phyloP scores from a whole-genome alignment of 2,888 invertebrate genomes.

The Ellobium chinense region DNA sequence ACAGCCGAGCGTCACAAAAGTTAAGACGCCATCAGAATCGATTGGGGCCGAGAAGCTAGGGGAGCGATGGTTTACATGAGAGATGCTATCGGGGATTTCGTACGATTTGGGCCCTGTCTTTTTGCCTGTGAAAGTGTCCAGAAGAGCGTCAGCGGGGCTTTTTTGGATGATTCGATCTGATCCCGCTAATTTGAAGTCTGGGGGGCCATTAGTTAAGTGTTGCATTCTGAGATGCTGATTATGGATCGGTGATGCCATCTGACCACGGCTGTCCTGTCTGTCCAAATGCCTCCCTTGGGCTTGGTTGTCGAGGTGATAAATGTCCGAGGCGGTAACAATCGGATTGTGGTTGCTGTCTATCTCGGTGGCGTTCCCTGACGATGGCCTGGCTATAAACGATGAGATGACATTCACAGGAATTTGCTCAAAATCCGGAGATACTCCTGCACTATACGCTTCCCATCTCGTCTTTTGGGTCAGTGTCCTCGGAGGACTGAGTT shows the following conservation, averaged over 20 bases:
- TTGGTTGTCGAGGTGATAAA: background rate
- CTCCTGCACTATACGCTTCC: background rate
- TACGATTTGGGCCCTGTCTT: background rate
- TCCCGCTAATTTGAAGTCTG: background rate
- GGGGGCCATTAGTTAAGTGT: background rate
- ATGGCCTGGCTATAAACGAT: background rate
- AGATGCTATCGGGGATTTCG: background rate
- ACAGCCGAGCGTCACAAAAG: conserved; percentile 1
- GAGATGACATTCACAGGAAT: conserved; percentile 37
- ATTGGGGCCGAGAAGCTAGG: background rate
- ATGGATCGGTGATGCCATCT: background rate
- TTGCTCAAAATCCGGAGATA: background rate
- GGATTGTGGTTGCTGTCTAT: background rate
- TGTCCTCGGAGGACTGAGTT: background rate
- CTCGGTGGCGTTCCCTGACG: background rate
- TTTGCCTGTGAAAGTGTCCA: background rate
- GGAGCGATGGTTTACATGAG: background rate
- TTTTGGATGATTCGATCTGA: background rate
- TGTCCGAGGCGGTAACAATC: background rate
- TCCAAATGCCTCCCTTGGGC: background rate
- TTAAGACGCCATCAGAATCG: conserved; percentile 11
- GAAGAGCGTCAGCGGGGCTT: background rate
- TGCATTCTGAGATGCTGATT: background rate
- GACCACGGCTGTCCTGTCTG: background rate
- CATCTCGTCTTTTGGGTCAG: background rate